Evolutionary conservation across 2,888 invertebrate species (phyloP), one percentile per base, ranked within the genome.

Genomic region (Tanytarsus gracilentus): DNA sequence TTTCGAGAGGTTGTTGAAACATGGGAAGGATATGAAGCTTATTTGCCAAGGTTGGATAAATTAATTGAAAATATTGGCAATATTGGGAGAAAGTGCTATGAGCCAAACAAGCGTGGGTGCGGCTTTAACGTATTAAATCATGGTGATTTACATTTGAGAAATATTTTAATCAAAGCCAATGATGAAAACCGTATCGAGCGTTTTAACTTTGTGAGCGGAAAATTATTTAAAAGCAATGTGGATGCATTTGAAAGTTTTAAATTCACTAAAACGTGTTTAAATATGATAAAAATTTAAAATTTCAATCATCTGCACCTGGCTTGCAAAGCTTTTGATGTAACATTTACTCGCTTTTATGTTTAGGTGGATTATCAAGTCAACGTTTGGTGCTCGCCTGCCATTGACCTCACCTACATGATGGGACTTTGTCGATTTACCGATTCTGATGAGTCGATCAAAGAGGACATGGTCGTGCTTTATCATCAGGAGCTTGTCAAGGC

Each of bases 341-440:
- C n/a, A 14, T 7, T n/a, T 14, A 49, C 23, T 49, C 1, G 2
- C 26, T 25, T 50, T 50, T 21, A 9, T 50, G 66, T 27, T 59
- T 14, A 64, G 64, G 44, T 64, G 51, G 64, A 64, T 51, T 63
- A 63, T 52, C 62, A 63, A 61, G n/a, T 63, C 8, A 59, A 60
- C 26, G 30, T 63, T n/a, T 62, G 61, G 55, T 59, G 59, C 21
- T 51, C 62, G 16, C 55, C 63, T 2, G 61, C 50, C 4, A 51
- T 64, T 48, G 64, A 64, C 56, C 3, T 64, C 1, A 33, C 39
- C 3, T 63, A 62, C 36, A 9, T 55, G 11, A 29, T 63, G 4
- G 61, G 59, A 16, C 18, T 62, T 27, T 16, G 63, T n/a, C 33
- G 48, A 23, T 36, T 59, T 3, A 8, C 26, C 9, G 33, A 63